Percentiles rank a stretch among this genome's conserved stretches.
phyloP scores from a whole-genome alignment of 23 tunicate species.

The Oikopleura albicans region DNA sequence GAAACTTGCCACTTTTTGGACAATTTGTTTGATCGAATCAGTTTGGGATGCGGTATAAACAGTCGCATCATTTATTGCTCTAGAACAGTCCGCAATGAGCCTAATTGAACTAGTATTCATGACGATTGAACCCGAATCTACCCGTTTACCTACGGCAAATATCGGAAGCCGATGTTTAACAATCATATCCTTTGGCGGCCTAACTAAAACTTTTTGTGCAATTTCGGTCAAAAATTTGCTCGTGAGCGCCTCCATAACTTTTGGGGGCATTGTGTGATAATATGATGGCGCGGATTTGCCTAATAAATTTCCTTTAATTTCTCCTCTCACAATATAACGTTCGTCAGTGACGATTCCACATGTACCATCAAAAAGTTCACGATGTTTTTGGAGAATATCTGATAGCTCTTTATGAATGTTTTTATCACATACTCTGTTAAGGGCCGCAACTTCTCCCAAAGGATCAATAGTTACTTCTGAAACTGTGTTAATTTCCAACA shows the following conservation, averaged over 20 bases:
- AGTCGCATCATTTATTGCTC: not conserved
- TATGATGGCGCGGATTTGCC: not conserved
- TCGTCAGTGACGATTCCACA: not conserved
- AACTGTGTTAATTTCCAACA: not conserved
- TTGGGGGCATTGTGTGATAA: not conserved
- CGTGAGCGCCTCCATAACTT: not conserved
- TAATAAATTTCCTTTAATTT: not conserved
- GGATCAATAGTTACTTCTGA: not conserved
- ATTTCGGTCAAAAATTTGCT: not conserved
- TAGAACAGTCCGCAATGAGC: not conserved
- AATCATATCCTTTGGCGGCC: not conserved
- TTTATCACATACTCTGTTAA: not conserved
- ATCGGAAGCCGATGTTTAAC: not conserved
- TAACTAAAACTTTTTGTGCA: not conserved
- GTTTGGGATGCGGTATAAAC: not conserved
- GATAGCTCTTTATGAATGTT: not conserved
- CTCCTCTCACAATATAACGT: not conserved
- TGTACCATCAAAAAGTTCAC: not conserved
- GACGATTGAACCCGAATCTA: not conserved
- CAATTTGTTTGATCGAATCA: not conserved
- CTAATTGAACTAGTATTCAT: not conserved
- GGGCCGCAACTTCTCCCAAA: not conserved
- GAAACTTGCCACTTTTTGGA: not conserved
- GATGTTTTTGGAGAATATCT: not conserved
- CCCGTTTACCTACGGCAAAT: not conserved